A percentile compares a stretch with the other conserved stretches of the same genome.
These are phyloP conservation scores for Pelodytes ibericus DNA, from an alignment of 2,797 vertebrate genomes.

Conservation along the genomic window DNA sequence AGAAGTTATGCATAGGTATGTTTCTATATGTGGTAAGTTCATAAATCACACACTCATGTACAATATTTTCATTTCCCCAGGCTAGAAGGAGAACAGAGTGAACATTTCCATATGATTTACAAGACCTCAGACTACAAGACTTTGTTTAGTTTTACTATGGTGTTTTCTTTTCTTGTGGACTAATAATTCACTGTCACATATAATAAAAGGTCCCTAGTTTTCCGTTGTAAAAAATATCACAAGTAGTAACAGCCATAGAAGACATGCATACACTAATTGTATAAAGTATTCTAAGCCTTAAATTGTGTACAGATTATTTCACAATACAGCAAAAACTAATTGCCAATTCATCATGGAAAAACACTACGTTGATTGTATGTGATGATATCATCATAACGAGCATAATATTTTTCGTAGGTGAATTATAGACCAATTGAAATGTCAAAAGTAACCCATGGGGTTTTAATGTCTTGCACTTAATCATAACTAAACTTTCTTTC, in stretches of 20 bases:
- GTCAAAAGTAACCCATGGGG: no score
- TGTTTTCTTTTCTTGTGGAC: background rate
- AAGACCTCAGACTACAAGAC: conserved; percentile 5
- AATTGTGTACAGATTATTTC: background rate
- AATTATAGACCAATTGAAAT: no score
- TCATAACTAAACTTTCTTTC: no score
- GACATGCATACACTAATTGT: background rate
- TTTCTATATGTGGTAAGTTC: conserved; percentile 14
- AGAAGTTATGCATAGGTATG: background rate
- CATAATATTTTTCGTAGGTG: background rate
- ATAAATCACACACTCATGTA: conserved; percentile 29
- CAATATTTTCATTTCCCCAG: conserved; percentile 21
- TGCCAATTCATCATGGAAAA: background rate
- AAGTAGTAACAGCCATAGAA: background rate
- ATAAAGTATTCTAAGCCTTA: background rate
- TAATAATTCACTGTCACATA: conserved; percentile 33
- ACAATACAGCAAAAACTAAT: background rate
- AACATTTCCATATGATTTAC: conserved; percentile 39
- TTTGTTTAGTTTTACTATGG: conserved; percentile 1
- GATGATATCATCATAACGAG: background rate
- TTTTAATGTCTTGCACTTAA: no score
- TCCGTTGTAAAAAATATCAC: background rate
- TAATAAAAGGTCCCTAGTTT: background rate
- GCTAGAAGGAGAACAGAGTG: conserved; percentile 17
- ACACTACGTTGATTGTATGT: background rate